Conservation (phyloP, 2,888 invertebrate species). For the Rotaria macrura region DNA sequence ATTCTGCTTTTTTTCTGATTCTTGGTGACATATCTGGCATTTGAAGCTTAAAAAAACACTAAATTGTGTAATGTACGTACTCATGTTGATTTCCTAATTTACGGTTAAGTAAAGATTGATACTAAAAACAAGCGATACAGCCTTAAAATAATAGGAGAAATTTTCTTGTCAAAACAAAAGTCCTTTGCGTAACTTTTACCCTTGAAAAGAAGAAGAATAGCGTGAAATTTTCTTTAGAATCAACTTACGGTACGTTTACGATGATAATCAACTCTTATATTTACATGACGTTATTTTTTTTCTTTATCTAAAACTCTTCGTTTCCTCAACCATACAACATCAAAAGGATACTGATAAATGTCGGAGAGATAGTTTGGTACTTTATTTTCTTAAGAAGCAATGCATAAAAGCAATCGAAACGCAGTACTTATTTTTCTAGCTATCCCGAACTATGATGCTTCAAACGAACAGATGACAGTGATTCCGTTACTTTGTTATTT, state of each 20-base stretch:
- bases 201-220: background rate
- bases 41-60: too few species aligned
- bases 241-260: background rate
- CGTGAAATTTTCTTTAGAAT: background rate
- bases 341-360: background rate
- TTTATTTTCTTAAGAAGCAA: background rate
- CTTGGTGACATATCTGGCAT: too few species aligned
- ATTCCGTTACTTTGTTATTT: background rate
- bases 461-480: background rate
- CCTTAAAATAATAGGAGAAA: too few species aligned
- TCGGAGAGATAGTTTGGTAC: background rate
- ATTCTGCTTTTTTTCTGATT: too few species aligned
- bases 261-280: background rate
- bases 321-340: background rate
- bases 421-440: background rate
- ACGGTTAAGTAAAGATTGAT: too few species aligned
- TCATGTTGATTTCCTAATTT: too few species aligned
- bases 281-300: background rate
- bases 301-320: background rate
- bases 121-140: too few species aligned
- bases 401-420: background rate
- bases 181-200: background rate
- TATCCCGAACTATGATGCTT: background rate
- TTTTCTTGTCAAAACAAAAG: background rate
- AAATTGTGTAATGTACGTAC: too few species aligned